phyloP scores from a whole-genome alignment of 2,888 invertebrate species.

The Drosophila tripunctata region DNA sequence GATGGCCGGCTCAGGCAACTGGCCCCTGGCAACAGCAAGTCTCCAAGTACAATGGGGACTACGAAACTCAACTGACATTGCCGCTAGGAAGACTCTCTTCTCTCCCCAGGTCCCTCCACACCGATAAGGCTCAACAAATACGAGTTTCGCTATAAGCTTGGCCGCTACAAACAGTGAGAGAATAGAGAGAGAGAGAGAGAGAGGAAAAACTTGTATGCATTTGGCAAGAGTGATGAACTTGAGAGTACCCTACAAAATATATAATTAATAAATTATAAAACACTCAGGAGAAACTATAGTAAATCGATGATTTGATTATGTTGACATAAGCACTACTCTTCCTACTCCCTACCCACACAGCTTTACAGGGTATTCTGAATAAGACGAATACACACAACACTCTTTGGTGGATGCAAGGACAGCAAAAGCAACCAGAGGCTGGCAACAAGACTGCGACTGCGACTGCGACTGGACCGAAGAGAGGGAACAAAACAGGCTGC shows the following conservation, averaged over 20 bases:
- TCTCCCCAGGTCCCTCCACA: slow-evolving; percentile 5
- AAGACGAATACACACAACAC: slow-evolving; percentile 49
- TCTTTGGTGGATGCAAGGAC: slow-evolving; percentile 31
- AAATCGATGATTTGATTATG: not conserved
- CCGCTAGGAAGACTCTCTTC: slow-evolving; percentile 18
- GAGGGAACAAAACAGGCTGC: slow-evolving; percentile 52
- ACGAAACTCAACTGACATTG: slow-evolving; percentile 26
- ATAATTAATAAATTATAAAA: no score
- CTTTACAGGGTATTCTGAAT: slow-evolving; percentile 21
- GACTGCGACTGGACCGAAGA: slow-evolving; percentile 11
- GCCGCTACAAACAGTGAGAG: slow-evolving; percentile 32
- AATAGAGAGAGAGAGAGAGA: not conserved
- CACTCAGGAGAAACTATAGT: not conserved
- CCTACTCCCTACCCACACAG: not conserved
- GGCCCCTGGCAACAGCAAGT: slow-evolving; percentile 66
- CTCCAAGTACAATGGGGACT: slow-evolving; percentile 13
- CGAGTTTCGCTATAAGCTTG: slow-evolving; percentile 68
- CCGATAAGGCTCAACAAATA: slow-evolving; percentile 75
- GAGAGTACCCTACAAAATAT: not conserved
- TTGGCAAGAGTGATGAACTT: not conserved
- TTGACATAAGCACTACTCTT: no score
- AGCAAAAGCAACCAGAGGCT: slow-evolving; percentile 30
- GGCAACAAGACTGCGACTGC: slow-evolving; percentile 14
- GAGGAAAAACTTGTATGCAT: slow-evolving; percentile 3
- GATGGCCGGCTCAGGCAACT: no score